phyloP scores from a whole-genome alignment of 2,888 invertebrate species.

The Philereme vetulata region DNA sequence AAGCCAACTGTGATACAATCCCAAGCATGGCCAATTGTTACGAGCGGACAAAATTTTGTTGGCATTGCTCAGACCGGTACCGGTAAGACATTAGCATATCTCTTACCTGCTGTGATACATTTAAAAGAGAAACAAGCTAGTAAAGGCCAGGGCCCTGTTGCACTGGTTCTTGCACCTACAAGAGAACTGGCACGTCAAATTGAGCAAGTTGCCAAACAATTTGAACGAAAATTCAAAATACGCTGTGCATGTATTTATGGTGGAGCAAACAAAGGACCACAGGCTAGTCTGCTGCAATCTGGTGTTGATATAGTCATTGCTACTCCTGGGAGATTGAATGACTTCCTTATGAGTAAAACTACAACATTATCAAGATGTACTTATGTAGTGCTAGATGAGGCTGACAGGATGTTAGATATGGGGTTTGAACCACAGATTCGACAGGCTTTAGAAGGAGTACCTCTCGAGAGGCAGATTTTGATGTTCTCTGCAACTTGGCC shows the following conservation, averaged over 20 bases:
- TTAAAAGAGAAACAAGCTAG: conserved; percentile 89
- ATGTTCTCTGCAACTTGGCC: conserved; percentile 99
- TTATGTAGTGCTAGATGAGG: conserved; percentile 94
- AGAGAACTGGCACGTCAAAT: conserved; percentile 91
- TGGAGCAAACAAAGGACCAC: conserved; percentile 89
- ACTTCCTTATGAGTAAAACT: conserved; percentile 89
- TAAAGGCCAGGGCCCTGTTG: conserved; percentile 91
- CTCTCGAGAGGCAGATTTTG: conserved; percentile 95
- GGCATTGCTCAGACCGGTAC: conserved; percentile 94
- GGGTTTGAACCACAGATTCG: conserved; percentile 98
- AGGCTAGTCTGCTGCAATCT: conserved; percentile 85
- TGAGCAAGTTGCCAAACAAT: conserved; percentile 90
- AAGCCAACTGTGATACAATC: conserved; percentile 93
- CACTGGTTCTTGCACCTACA: conserved; percentile 91
- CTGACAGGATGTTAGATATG: conserved; percentile 98
- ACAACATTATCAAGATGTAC: conserved; percentile 89
- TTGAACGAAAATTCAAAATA: conserved; percentile 88
- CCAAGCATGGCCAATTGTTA: conserved; percentile 92
- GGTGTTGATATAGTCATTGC: conserved; percentile 95
- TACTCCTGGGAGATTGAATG: conserved; percentile 93
- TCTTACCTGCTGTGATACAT: conserved; percentile 92
- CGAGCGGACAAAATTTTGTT: conserved; percentile 91
- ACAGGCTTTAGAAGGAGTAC: conserved; percentile 94
- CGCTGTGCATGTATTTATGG: conserved; percentile 94
- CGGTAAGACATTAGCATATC: conserved; percentile 90